Evolutionary conservation across 2,797 vertebrate species (phyloP), one percentile per base, ranked within the genome.

Genomic region (Acropternis orthonyx): DNA sequence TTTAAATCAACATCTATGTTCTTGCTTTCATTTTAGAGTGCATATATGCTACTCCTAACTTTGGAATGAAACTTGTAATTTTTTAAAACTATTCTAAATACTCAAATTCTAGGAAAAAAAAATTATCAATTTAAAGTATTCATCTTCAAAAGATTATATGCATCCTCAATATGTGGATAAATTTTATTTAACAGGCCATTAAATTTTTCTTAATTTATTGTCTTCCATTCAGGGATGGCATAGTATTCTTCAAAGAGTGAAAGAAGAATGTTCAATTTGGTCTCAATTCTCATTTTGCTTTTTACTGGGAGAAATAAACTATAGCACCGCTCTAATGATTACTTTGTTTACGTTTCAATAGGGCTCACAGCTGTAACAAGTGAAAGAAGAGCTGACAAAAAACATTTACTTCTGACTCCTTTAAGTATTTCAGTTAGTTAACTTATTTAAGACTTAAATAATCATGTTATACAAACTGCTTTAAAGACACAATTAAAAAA

Each of bases 341-440:
- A 39, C 6, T 49, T 87, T 56, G 22, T 75, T 84, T 67, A 39
- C 8, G 36, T 27, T 34, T 54, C 14, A 58, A 12, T 15, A 81
- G 6, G 19, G 19, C 11, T 82, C 19, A 54, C 6, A 61, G 4
- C 0, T 67, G 41, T 8, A 58, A 32, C 20, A 80, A 39, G 39
- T 54, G 12, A 65, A 76, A 43, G 6, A 55, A 65, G 66, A 52
- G 3, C 9, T 68, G 11, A 6, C 3, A n/a, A 2, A 20, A 2
- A 28, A 1, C 12, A 4, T 6, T 44, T 49, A 30, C 0, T 71
- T 48, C 23, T 43, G 14, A 34, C 3, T 61, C 3, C 8, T 36
- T 76, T 43, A 55, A 28, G 2, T 39, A 66, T 80, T 88, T n/a
- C 0, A 49, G 55, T 79, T 62, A 49, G 1, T 3, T 27, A 55